phyloP scores from a whole-genome alignment of 2,113 vertebrate species.

The Zosterops pallidus region DNA sequence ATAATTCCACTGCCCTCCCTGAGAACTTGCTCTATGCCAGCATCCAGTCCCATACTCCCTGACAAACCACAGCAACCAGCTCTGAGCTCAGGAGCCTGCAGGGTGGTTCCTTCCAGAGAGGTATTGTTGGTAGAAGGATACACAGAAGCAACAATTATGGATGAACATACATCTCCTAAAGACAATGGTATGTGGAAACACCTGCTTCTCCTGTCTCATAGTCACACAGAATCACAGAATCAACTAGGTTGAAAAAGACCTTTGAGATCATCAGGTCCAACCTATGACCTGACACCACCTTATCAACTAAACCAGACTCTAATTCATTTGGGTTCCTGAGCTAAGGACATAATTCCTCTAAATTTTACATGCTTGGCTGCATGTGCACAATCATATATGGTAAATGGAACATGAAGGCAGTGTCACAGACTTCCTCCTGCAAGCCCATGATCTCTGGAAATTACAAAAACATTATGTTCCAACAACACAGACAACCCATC shows the following conservation, averaged over 20 bases:
- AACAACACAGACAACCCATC: neutral
- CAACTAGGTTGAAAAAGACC: neutral
- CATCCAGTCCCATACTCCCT: neutral
- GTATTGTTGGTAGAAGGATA: neutral
- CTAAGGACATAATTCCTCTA: neutral
- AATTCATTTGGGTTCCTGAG: neutral
- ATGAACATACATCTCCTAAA: neutral
- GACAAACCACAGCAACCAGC: neutral
- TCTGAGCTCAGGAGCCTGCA: neutral
- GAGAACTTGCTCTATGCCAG: neutral
- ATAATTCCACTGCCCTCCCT: neutral
- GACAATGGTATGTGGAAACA: neutral
- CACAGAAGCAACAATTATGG: neutral
- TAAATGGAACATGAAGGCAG: neutral
- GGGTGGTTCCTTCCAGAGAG: neutral
- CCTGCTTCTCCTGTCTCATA: neutral
- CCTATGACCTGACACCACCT: neutral
- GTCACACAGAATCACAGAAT: neutral
- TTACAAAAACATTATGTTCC: neutral
- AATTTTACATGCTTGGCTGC: neutral
- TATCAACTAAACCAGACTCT: neutral
- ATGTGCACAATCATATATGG: neutral
- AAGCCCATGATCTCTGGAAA: neutral
- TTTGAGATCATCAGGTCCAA: neutral
- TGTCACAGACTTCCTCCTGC: no score